Base-by-base conservation (phyloP, 2,797 vertebrate genomes). In the Manis crassicaudata region DNA sequence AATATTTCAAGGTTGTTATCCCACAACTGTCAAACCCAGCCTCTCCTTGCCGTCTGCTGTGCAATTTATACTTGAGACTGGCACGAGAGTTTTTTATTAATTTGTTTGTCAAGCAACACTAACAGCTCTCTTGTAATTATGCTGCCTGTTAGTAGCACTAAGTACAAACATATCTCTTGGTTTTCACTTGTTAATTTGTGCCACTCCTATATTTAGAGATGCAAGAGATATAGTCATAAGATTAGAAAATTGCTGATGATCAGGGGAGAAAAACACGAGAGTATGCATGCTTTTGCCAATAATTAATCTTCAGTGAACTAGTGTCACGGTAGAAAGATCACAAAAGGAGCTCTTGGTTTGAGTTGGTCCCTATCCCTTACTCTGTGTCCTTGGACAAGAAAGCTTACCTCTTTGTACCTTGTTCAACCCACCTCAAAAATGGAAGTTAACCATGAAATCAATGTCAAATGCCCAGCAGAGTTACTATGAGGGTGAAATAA, bases 1-100 rank as follows among this genome's bases (percentile, higher is more conserved):
- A 88, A 97, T 97, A 96, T 97, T 96, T 98, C 96, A 97, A 72
- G 96, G 92, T 93, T 92, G 96, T 97, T 97, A 97, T 82, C 94
- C 68, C 79, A 54, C 83, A 82, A 63, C 80, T 95, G 97, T 93
- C 97, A 97, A 85, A 72, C 7, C 37, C 92, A 96, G 87, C 40
- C 76, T 96, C 93, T 75, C 73, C 82, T 86, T 81, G 86, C 67
- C 86, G 93, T 96, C 94, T 88, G 37, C 84, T 91, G 16, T 62
- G 46, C 85, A 96, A 96, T 97, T 97, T 96, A 96, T 76, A 87
- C 70, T 90, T 80, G 68, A 92, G 83, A 96, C 72, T 88, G 86
- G 83, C 76, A 87, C 0, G 21, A 93, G 83, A 85, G 43, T 75
- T 93, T 94, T 85, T 80, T 94, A 96, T 97, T 97, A 98, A 94